phyloP scores from a whole-genome alignment of 2,888 invertebrate species.

The Lampropteryx suffumata region DNA sequence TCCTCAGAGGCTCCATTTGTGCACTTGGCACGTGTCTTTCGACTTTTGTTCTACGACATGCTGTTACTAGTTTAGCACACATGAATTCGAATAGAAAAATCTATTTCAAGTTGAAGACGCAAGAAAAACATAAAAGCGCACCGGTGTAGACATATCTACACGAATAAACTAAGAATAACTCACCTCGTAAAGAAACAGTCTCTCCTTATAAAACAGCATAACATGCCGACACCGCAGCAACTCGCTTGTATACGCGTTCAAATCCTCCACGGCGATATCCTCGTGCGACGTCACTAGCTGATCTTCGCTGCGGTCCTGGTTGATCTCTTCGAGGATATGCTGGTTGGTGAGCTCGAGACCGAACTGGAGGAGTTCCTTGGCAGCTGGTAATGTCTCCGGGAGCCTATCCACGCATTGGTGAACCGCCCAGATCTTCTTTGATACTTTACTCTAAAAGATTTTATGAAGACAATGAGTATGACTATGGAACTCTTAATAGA shows the following conservation, averaged over 20 bases:
- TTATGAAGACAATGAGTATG: no score
- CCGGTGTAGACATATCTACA: no score
- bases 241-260: conserved; percentile 86
- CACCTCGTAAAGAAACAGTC: conserved; percentile 88
- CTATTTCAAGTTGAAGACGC: no score
- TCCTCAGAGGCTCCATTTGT: no score
- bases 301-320: conserved; percentile 49
- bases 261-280: conserved; percentile 67
- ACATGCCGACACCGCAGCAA: conserved; percentile 85
- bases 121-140: no score
- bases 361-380: conserved; percentile 87
- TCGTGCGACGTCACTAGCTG: conserved; percentile 34
- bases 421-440: conserved; percentile 90
- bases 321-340: conserved; percentile 82
- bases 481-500: no score
- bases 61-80: no score
- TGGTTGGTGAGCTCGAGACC: conserved; percentile 87
- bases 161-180: no score
- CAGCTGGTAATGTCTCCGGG: conserved; percentile 88
- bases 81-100: no score
- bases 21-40: no score
- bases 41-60: no score
- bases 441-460: conserved; percentile 85
- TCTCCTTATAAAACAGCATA: conserved; percentile 86
- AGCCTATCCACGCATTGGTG: conserved; percentile 90